Conservation (phyloP, 2,888 invertebrate species). For the Brenthis daphne region DNA sequence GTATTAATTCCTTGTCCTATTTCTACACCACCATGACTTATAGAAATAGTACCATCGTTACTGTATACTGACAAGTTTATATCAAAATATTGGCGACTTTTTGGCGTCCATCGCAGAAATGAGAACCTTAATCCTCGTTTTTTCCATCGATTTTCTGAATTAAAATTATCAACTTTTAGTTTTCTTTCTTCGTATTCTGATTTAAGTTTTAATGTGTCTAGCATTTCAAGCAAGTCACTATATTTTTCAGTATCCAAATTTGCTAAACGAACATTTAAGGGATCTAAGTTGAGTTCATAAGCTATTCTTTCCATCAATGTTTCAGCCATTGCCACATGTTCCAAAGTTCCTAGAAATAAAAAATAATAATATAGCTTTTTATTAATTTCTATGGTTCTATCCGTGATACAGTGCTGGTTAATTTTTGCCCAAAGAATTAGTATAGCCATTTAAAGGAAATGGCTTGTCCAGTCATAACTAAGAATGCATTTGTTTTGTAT, state of each 20-base stretch:
- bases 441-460: no score
- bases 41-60: slow-evolving; percentile 86
- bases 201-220: slow-evolving; percentile 66
- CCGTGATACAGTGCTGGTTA: no score
- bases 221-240: slow-evolving; percentile 66
- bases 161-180: slow-evolving; percentile 79
- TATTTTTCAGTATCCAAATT: slow-evolving; percentile 65
- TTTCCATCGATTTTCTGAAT: slow-evolving; percentile 88
- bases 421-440: no score
- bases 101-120: slow-evolving; percentile 85
- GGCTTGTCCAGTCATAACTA: no score
- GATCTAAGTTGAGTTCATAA: slow-evolving; percentile 77
- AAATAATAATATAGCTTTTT: no score
- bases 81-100: slow-evolving; percentile 78
- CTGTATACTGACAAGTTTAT: slow-evolving; percentile 85
- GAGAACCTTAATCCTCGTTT: slow-evolving; percentile 87
- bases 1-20: slow-evolving; percentile 92
- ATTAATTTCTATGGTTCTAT: no score
- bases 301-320: slow-evolving; percentile 86
- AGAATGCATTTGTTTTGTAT: no score
- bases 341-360: slow-evolving; percentile 79
- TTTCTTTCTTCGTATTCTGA: slow-evolving; percentile 71
- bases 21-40: slow-evolving; percentile 88
- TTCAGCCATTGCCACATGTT: slow-evolving; percentile 84
- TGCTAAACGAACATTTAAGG: slow-evolving; percentile 72